Conservation (phyloP, 2,888 invertebrate genomes). For the Parnassius apollo region DNA sequence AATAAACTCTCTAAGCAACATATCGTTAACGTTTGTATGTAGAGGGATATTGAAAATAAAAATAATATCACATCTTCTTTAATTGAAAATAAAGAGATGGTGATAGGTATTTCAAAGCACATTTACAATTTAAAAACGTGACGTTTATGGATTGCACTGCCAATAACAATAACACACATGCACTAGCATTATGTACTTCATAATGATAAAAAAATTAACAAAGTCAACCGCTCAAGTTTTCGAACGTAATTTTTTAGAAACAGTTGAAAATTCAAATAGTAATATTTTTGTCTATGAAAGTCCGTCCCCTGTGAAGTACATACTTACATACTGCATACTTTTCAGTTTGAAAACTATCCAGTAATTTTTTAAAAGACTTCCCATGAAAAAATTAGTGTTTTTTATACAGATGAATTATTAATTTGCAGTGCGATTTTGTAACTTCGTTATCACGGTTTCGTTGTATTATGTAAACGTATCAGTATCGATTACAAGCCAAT, state of each 20-base stretch:
- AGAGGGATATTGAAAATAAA: constrained; percentile 1
- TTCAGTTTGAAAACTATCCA: background rate
- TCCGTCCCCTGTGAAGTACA: constrained; percentile 57
- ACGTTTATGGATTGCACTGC: too few relatives aligned
- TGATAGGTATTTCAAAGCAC: background rate
- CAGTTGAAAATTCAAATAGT: constrained; percentile 5
- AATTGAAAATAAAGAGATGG: constrained; percentile 1
- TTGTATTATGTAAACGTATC: too few relatives aligned
- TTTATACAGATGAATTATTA: too few relatives aligned
- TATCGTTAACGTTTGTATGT: constrained; percentile 12
- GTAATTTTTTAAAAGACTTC: too few relatives aligned
- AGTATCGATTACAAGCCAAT: too few relatives aligned
- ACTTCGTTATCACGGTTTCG: too few relatives aligned
- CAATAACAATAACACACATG: too few relatives aligned
- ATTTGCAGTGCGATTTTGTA: too few relatives aligned
- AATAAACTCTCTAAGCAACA: constrained; percentile 10
- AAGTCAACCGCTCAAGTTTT: background rate
- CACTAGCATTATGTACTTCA: too few relatives aligned
- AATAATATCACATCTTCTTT: constrained; percentile 6
- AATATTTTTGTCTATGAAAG: constrained; percentile 14
- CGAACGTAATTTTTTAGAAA: constrained; percentile 5
- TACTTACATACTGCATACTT: constrained; percentile 42
- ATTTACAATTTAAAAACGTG: too few relatives aligned
- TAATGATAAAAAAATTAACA: too few relatives aligned
- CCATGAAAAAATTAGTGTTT: too few relatives aligned